Percentiles rank a stretch among this genome's conserved stretches.
phyloP scores from a whole-genome alignment of 1,140 invertebrate genomes.

The Holotrichia oblita region DNA sequence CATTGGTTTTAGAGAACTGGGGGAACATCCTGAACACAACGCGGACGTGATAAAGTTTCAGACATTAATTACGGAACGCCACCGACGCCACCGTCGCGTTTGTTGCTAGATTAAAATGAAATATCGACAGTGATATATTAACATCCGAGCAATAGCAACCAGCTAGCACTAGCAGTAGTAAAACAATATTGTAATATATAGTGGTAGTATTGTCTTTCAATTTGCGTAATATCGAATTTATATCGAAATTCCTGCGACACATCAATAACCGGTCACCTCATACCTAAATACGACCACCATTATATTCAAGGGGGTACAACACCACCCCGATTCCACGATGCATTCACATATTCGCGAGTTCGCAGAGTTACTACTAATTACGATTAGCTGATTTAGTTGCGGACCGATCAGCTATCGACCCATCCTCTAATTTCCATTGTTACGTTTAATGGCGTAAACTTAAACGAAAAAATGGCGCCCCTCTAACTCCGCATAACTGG shows the following conservation, averaged over 20 bases:
- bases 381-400: conserved; percentile 60
- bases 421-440: conserved; percentile 57
- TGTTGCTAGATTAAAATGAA: conserved; percentile 38
- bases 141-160: conserved; percentile 13
- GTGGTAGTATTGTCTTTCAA: conserved; percentile 54
- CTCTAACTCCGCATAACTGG: background rate
- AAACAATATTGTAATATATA: conserved; percentile 39
- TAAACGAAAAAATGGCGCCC: conserved; percentile 51
- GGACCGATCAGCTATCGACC: conserved; percentile 52
- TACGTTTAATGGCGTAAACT: conserved; percentile 59
- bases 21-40: conserved; percentile 29
- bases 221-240: conserved; percentile 54
- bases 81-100: conserved; percentile 27
- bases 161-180: background rate
- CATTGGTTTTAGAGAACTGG: conserved; percentile 3
- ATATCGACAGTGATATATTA: conserved; percentile 40
- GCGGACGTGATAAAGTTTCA: conserved; percentile 36
- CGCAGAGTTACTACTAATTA: conserved; percentile 47
- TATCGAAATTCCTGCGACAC: conserved; percentile 59
- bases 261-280: conserved; percentile 40
- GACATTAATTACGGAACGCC: conserved; percentile 33
- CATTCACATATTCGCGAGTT: background rate
- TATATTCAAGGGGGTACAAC: background rate
- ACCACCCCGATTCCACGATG: background rate
- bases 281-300: background rate